Percentiles rank a stretch among this genome's conserved stretches.
These are phyloP conservation scores for Eilema sororculum DNA, from an alignment of 2,888 invertebrate species.

Conservation along the genomic window DNA sequence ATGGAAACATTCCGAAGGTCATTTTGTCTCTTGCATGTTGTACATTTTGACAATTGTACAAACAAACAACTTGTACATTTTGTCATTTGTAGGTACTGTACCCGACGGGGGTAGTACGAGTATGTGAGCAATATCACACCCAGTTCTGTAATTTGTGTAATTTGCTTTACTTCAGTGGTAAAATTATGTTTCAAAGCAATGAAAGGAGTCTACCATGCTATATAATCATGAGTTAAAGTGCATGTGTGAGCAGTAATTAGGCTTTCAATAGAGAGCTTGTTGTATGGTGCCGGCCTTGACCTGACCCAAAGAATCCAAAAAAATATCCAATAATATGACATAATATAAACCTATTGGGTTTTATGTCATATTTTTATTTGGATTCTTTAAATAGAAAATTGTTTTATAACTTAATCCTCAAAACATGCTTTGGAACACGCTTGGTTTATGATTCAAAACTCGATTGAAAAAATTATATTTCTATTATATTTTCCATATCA, in stretches of 20 bases:
- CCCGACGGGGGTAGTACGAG: too few relatives aligned
- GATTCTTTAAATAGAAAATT: not conserved
- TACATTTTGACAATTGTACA: too few relatives aligned
- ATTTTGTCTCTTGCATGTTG: too few relatives aligned
- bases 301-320: too few relatives aligned
- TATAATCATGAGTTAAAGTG: not conserved
- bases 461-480: not conserved
- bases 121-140: not conserved
- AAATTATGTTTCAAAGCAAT: not conserved
- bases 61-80: too few relatives aligned
- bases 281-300: slow-evolving; percentile 8
- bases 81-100: too few relatives aligned
- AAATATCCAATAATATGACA: too few relatives aligned
- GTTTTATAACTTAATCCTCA: too few relatives aligned
- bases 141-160: not conserved
- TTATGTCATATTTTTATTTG: not conserved
- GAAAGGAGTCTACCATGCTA: not conserved
- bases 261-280: slow-evolving; percentile 9
- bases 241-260: slow-evolving; percentile 13
- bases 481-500: not conserved
- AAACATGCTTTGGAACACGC: not conserved
- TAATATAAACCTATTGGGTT: not conserved
- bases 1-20: too few relatives aligned
- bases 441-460: not conserved
- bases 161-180: not conserved